phyloP scores from a whole-genome alignment of 2,797 vertebrate species.

The Chelidonichthys spinosus region DNA sequence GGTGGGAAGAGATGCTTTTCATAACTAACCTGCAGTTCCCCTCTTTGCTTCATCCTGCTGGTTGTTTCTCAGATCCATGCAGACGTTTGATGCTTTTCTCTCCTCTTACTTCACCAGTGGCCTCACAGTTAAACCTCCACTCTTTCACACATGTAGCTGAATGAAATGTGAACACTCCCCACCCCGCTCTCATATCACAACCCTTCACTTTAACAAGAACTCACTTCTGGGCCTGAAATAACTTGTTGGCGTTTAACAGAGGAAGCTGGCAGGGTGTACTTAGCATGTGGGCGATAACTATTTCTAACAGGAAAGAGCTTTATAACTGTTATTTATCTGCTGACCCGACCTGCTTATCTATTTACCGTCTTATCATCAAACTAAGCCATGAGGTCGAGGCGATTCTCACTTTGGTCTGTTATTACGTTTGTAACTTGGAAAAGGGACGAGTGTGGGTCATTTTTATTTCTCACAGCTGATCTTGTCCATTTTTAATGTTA shows the following conservation, averaged over 20 bases:
- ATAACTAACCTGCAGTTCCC: conserved; percentile 39
- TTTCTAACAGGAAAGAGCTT: not conserved
- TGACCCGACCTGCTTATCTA: not conserved
- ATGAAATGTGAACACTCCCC: not conserved
- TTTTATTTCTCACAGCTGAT: not conserved
- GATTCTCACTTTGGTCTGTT: not conserved
- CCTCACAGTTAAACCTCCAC: not conserved
- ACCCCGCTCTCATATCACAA: conserved; percentile 23
- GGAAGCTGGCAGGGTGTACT: conserved; percentile 33
- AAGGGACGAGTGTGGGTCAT: not conserved
- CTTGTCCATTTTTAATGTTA: no score
- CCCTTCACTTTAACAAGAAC: no score
- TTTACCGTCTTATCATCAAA: not conserved
- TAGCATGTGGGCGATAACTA: not conserved
- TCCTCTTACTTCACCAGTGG: not conserved
- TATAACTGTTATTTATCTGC: not conserved
- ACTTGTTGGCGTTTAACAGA: not conserved
- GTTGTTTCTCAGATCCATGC: conserved; percentile 24
- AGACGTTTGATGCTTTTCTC: not conserved
- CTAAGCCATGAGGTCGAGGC: conserved; percentile 2
- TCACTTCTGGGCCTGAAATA: not conserved
- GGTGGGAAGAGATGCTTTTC: no score
- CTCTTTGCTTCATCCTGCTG: not conserved
- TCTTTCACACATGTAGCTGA: not conserved
- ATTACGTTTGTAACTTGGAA: not conserved